phyloP scores from a whole-genome alignment of 2,797 vertebrate genomes.

The Gymnoscopelus braueri region DNA sequence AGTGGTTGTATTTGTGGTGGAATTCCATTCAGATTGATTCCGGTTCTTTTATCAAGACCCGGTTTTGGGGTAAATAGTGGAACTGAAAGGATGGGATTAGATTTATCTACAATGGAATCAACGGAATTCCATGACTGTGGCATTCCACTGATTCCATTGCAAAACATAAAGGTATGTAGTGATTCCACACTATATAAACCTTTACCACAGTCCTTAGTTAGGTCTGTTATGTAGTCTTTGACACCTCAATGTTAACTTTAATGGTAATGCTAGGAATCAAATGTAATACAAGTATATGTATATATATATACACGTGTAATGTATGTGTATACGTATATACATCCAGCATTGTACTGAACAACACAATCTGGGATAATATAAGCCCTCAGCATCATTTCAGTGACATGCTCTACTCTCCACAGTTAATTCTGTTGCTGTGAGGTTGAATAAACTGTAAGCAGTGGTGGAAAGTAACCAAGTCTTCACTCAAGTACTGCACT shows the following conservation, averaged over 20 bases:
- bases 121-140: neutral
- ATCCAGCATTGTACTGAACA: neutral
- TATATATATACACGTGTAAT: too few relatives aligned
- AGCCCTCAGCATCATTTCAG: neutral
- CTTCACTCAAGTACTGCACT: too few relatives aligned
- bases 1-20: constrained; percentile 19
- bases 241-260: neutral
- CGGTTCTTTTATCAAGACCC: neutral
- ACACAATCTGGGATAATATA: neutral
- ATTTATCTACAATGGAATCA: neutral
- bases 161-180: neutral
- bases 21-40: constrained; percentile 18
- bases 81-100: neutral
- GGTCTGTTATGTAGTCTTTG: too few relatives aligned
- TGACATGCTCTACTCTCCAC: neutral
- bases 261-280: too few relatives aligned
- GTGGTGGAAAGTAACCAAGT: too few relatives aligned
- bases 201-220: too few relatives aligned
- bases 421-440: fast-evolving
- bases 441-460: too few relatives aligned
- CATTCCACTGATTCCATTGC: neutral
- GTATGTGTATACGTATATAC: too few relatives aligned
- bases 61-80: neutral
- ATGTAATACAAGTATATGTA: too few relatives aligned
- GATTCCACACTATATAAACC: neutral